Evolutionary conservation across 1,140 invertebrate genomes (phyloP), one percentile per base, ranked within the genome.

Genomic region (Bombus confusus): DNA sequence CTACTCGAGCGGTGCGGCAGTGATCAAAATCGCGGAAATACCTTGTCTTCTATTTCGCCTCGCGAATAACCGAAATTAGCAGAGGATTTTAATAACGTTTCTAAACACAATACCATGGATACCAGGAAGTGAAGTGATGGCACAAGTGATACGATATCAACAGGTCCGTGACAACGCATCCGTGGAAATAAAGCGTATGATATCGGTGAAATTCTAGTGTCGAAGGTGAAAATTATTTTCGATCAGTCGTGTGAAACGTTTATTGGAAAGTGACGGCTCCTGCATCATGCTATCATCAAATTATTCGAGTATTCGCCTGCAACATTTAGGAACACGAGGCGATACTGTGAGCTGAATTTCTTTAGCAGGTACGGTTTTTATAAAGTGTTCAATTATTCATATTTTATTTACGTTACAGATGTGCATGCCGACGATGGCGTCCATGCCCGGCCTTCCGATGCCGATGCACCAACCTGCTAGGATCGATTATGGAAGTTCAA

Each of bases 81-180:
- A 41, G 28, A 37, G n/a, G 39, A 47, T 25, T n/a, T 39, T n/a
- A 31, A 62, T 62, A 62, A n/a, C 34, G 10, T 57, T 37, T 25
- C 9, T 28, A n/a, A 12, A 41, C 6, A 28, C 10, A 43, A 25
- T 28, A n/a, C 25, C 9, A 25, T 5, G 62, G 15, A 43, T 28
- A 25, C 2, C 71, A 12, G 25, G 52, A n/a, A 83, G 80, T 75
- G 84, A 77, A 86, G 86, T 87, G 86, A 92, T 93, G 90, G 85
- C 90, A 41, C 90, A 93, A 91, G 90, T 93, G 52, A 93, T 93
- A 93, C 92, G 92, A 80, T 92, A 93, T 91, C 92, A 92, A 91
- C 93, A 94, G 93, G 93, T 94, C 57, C 72, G 90, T 80, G 80
- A 80, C 73, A 31, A 75, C 12, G 1, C 9, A 13, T 52, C 3